Base-by-base conservation (phyloP, 2,113 vertebrate species). In the Podarcis muralis region DNA sequence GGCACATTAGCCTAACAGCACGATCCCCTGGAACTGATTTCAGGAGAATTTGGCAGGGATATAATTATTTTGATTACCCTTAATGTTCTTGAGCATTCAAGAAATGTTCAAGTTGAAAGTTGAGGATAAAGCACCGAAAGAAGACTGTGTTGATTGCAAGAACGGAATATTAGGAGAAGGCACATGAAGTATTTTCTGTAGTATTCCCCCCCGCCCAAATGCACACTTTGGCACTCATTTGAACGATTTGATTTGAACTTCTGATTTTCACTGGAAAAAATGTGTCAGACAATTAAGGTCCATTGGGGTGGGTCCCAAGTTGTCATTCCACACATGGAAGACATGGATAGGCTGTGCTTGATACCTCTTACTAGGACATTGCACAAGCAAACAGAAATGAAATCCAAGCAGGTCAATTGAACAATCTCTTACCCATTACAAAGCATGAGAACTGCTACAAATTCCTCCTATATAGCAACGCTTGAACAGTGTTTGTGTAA, bases 1-100 rank as follows among this genome's bases (percentile, higher is more conserved):
- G 66, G 71, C 68, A 62, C 18, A 27, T 76, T 88, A 85, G 72
- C 59, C 77, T 77, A 88, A 71, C 5, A 85, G 83, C 78, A 77
- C 20, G n/a, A 27, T 75, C 72, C 25, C 69, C 43, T 74, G 23
- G 16, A 84, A 59, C 18, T 32, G 12, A 74, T 20, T 72, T 71
- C 57, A 57, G 48, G 22, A 81, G 59, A 85, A 37, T 81, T 53
- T 57, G 66, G 62, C 37, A 75, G 25, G 8, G 62, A 81, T 76
- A 65, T 85, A 81, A 87, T 87, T 85, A 40, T 57, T 68, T 65
- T 78, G 20, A 77, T 78, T 77, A n/a, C 5, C n/a, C 35, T 86
- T 22, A 77, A 77, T 65, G 57, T 20, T 75, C 22, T 32, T 57
- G 62, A 68, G 57, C 22, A 53, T 81, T 86, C 48, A 48, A 30